A percentile compares a stretch with the other conserved stretches of the same genome.
Conservation (phyloP, 2,797 vertebrate genomes). For the Onychomys arenicola region DNA sequence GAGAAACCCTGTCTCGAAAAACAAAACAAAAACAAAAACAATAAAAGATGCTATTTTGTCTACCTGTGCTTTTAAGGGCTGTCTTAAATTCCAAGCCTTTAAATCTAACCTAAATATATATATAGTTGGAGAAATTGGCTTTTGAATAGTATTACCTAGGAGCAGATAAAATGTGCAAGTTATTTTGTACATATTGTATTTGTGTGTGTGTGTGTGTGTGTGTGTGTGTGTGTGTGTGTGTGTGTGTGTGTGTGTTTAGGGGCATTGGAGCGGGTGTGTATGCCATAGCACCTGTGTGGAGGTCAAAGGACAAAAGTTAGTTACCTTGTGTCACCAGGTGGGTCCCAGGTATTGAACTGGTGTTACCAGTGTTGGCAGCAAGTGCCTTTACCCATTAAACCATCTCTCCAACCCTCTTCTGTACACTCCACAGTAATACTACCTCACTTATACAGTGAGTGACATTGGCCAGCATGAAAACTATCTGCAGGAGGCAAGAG, state of each 20-base stretch:
- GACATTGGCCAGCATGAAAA: neutral
- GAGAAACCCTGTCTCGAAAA: too few relatives aligned
- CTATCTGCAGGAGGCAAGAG: neutral
- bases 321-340: neutral
- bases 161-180: neutral
- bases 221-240: neutral
- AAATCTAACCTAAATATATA: neutral
- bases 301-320: neutral
- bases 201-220: neutral
- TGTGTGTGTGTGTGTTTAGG: neutral
- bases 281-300: neutral
- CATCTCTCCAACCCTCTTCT: neutral
- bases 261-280: neutral
- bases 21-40: too few relatives aligned
- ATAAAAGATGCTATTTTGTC: neutral
- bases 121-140: neutral
- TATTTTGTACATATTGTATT: neutral
- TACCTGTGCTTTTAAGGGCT: neutral
- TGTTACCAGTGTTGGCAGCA: neutral
- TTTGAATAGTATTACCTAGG: neutral
- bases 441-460: neutral
- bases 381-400: neutral
- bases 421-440: neutral
- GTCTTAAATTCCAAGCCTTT: slow-evolving; percentile 14
- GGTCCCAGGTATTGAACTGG: neutral